Evolutionary conservation across 2,797 vertebrate species (phyloP).

Genomic region (Eulemur coronatus): DNA sequence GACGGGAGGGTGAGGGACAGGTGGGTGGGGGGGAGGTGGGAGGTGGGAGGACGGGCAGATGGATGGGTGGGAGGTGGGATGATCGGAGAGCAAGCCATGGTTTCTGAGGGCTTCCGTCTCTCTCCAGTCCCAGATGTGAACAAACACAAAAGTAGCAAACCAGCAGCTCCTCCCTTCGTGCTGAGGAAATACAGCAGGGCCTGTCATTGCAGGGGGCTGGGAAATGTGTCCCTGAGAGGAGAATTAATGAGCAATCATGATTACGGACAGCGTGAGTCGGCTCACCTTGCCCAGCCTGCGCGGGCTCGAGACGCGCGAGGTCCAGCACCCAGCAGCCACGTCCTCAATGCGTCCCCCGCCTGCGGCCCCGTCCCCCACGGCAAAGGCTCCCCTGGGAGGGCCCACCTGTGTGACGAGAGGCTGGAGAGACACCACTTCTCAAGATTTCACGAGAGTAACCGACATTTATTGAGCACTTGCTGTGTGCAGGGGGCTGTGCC

Average conservation of each 20-base stretch:
- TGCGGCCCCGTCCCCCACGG: neutral
- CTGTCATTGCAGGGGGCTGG: conserved; percentile 73
- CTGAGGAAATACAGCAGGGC: conserved; percentile 31
- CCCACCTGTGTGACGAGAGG: neutral
- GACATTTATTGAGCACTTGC: neutral
- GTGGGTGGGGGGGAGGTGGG: no score
- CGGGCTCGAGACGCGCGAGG: conserved; percentile 66
- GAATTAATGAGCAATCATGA: conserved; percentile 73
- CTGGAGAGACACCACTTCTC: neutral
- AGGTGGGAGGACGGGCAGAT: rapidly evolving
- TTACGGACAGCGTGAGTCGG: conserved; percentile 66
- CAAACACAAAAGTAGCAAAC: neutral
- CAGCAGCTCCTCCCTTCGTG: conserved; percentile 38
- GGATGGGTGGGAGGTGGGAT: rapidly evolving
- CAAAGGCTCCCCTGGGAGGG: neutral
- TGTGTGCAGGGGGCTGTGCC: neutral
- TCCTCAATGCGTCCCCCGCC: conserved; percentile 57
- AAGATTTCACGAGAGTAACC: neutral
- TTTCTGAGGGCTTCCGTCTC: neutral
- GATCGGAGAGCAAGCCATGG: neutral
- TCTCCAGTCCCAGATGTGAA: neutral
- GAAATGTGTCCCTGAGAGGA: conserved; percentile 72
- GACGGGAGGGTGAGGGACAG: no score
- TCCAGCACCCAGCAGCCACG: conserved; percentile 59
- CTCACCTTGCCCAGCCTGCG: conserved; percentile 72